Base-by-base conservation (phyloP, 2,888 invertebrate species). In the Steinernema carpocapsae region DNA sequence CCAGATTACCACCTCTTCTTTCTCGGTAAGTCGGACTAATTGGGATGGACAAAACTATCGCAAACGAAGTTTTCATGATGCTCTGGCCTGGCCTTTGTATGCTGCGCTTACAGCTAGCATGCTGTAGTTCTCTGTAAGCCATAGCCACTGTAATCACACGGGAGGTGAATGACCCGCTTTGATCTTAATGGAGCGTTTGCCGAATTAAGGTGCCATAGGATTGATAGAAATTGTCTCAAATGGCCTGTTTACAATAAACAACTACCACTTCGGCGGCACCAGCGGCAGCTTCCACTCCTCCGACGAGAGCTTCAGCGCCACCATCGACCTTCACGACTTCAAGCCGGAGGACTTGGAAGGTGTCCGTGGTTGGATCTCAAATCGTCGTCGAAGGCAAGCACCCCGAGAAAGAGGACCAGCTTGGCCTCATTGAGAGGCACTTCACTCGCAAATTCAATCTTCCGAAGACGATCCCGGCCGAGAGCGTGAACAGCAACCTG, bases 261-360 rank as follows among this genome's bases (percentile, higher is more conserved):
- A 80, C 70, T 80, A 80, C 64, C 81, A 81, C 37, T 82, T 81
- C 71, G 82, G 82, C 1, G 82, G 73, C 37, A 78, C 78, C 24
- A 76, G 73, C 24, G 81, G 81, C 22, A 77, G 81, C 6, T 81
- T 85, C 72, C 80, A 80, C 29, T 78, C 79, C 10, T 79, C 82
- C 64, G 84, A 84, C 71, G 84, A 86, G 59, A 78, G 77, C 48
- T 78, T 85, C 75, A 78, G 82, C 22, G 84, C 80, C 7, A 79
- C 79, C n/a, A 64, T 85, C 52, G 85, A 85, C 75, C 83, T 85
- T 45, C 76, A 78, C 43, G 82, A 78, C 26, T 85, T 79, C 74
- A 80, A 82, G 32, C 82, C 85, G 0, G 85, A 85, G 43, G 83
- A 85, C 71, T 74, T 85, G 71, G 86, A n/a, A 85, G 76, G 85